phyloP scores from a whole-genome alignment of 1,140 invertebrate species.

The Acarapis woodi region DNA sequence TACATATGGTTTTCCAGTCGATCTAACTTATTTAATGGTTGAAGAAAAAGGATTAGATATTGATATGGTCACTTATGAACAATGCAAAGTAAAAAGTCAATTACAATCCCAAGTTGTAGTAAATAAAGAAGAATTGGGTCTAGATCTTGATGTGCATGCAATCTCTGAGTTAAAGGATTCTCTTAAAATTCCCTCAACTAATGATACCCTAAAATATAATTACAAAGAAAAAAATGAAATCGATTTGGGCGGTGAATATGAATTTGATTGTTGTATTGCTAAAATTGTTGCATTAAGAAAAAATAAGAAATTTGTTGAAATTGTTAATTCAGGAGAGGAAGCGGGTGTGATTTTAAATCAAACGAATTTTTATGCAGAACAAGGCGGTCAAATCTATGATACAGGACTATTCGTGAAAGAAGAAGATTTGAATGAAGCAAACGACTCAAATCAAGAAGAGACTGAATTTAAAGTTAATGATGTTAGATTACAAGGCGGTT shows the following conservation, averaged over 20 bases:
- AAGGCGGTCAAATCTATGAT: constrained; percentile 94
- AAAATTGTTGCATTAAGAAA: constrained; percentile 29
- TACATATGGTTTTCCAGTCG: constrained; percentile 94
- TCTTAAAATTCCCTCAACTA: constrained; percentile 37
- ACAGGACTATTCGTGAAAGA: constrained; percentile 79
- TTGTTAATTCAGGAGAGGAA: constrained; percentile 50
- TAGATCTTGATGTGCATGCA: constrained; percentile 76
- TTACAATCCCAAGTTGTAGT: constrained; percentile 51
- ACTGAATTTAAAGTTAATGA: constrained; percentile 78
- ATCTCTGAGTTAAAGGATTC: constrained; percentile 62
- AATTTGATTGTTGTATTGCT: constrained; percentile 21
- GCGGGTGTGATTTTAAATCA: constrained; percentile 71
- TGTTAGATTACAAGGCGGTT: constrained; percentile 84
- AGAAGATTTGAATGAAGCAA: too few relatives aligned
- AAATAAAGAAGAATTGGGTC: constrained; percentile 39
- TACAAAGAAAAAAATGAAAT: constrained; percentile 30
- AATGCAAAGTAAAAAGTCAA: constrained; percentile 60
- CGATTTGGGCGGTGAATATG: constrained; percentile 31
- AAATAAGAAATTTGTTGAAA: constrained; percentile 56
- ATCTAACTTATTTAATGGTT: constrained; percentile 85
- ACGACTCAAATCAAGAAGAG: constrained; percentile 32
- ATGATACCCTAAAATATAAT: constrained; percentile 73
- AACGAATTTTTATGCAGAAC: constrained; percentile 74
- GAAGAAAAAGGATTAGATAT: constrained; percentile 73
- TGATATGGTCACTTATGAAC: constrained; percentile 67